These are phyloP conservation scores for Nysson spinosus DNA, from an alignment of 2,888 invertebrate genomes.

Conservation along the genomic window DNA sequence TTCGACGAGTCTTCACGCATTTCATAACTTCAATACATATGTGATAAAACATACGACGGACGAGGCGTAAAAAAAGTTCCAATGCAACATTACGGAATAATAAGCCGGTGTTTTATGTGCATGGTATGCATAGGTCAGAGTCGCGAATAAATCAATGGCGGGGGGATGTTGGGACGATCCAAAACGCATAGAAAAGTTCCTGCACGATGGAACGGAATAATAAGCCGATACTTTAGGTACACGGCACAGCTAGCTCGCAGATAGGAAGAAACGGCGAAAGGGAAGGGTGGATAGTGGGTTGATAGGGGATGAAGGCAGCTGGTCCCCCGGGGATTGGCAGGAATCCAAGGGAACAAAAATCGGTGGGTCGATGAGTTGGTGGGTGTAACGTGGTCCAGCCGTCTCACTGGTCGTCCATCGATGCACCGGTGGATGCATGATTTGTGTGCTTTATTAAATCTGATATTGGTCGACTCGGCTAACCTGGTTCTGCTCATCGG, in stretches of 20 bases:
- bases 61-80: no score
- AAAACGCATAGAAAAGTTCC: no score
- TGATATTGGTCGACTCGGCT: constrained; percentile 62
- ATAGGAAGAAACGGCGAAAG: constrained; percentile 9
- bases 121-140: no score
- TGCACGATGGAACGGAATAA: background rate
- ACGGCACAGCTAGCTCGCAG: background rate
- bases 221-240: no score
- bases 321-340: constrained; percentile 67
- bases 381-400: constrained; percentile 17
- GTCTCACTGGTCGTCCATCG: constrained; percentile 40
- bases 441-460: constrained; percentile 71
- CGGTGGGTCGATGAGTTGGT: no score
- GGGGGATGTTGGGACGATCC: no score
- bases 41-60: no score
- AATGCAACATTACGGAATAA: no score
- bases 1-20: no score
- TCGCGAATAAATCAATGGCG: no score
- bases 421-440: constrained; percentile 63
- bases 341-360: constrained; percentile 67
- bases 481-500: constrained; percentile 47
- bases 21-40: no score
- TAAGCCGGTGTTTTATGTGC: no score
- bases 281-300: constrained; percentile 8
- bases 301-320: constrained; percentile 49